Conservation (phyloP, 2,888 invertebrate species). For the Tachina grossa region DNA sequence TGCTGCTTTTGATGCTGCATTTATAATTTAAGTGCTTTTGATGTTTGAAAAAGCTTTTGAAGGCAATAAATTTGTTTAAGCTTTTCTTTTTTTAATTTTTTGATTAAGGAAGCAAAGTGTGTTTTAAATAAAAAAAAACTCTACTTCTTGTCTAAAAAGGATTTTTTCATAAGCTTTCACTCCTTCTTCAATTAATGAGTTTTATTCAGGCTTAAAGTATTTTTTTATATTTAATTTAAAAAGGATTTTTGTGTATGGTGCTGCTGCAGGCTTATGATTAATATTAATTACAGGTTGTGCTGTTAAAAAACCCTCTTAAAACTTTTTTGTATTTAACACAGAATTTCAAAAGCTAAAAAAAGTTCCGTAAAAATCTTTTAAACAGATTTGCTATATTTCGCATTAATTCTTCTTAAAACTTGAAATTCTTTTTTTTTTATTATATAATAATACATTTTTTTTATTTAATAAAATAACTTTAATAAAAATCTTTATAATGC, state of each 20-base stretch:
- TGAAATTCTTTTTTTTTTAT: no score
- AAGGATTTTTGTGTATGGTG: not conserved
- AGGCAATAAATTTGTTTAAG: conserved; percentile 14
- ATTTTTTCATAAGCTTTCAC: not conserved
- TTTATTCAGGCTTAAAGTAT: not conserved
- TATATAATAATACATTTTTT: no score
- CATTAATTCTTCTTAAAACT: no score
- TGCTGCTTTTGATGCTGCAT: conserved; percentile 23
- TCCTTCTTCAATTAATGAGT: not conserved
- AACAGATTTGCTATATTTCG: no score
- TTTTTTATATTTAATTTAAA: not conserved
- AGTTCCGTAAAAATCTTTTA: no score
- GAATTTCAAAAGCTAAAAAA: no score
- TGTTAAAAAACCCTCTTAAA: no score
- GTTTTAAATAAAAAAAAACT: not conserved
- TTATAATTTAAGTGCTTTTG: conserved; percentile 29
- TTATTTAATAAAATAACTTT: no score
- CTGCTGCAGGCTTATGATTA: conserved; percentile 5
- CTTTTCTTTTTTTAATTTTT: not conserved
- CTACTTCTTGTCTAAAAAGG: not conserved
- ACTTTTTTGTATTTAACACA: not conserved
- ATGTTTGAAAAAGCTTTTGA: conserved; percentile 30
- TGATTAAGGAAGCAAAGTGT: not conserved
- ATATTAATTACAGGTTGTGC: no score
- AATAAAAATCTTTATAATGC: not conserved